These are phyloP conservation scores for Dysidea cf. avara DNA, from an alignment of 37 sponge, comb jelly and placozoan species.

Conservation along the genomic window DNA sequence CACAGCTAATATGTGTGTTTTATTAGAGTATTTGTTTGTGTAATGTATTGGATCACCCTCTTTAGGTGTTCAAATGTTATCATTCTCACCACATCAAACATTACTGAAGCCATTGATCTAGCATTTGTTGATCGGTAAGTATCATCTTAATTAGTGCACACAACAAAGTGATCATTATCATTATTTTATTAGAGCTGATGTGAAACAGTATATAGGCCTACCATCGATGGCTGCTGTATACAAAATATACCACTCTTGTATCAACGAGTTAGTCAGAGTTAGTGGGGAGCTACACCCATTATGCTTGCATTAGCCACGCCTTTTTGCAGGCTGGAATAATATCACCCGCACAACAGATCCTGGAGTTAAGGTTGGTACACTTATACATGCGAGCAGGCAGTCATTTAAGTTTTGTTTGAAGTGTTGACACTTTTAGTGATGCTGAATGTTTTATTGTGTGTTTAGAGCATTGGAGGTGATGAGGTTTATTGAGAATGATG, in stretches of 20 bases:
- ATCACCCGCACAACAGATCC: conserved; percentile 68
- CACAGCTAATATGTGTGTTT: too few species aligned
- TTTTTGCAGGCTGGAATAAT: conserved; percentile 59
- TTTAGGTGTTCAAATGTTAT: conserved; percentile 89
- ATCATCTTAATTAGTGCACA: neutral
- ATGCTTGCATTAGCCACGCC: conserved; percentile 5
- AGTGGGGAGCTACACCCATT: neutral
- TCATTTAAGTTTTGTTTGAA: neutral
- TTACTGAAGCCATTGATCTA: conserved; percentile 96
- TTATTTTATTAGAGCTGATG: conserved; percentile 76
- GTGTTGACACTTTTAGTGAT: neutral
- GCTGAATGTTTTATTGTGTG: neutral
- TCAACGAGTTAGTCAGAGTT: conserved; percentile 84
- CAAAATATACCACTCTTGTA: conserved; percentile 88
- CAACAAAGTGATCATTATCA: neutral
- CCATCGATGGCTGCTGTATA: conserved; percentile 83
- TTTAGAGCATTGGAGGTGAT: conserved; percentile 78
- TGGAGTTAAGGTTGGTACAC: conserved; percentile 52
- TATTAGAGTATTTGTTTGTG: too few species aligned
- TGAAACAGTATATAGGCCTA: conserved; percentile 98
- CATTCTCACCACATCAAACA: conserved; percentile 97
- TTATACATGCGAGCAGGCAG: neutral
- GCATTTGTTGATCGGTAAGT: conserved; percentile 97
- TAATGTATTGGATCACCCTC: neutral
- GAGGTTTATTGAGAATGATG: conserved; percentile 83